Evolutionary conservation across 1,140 invertebrate species (phyloP), one percentile per base, ranked within the genome.

Genomic region (Drosophila littoralis): DNA sequence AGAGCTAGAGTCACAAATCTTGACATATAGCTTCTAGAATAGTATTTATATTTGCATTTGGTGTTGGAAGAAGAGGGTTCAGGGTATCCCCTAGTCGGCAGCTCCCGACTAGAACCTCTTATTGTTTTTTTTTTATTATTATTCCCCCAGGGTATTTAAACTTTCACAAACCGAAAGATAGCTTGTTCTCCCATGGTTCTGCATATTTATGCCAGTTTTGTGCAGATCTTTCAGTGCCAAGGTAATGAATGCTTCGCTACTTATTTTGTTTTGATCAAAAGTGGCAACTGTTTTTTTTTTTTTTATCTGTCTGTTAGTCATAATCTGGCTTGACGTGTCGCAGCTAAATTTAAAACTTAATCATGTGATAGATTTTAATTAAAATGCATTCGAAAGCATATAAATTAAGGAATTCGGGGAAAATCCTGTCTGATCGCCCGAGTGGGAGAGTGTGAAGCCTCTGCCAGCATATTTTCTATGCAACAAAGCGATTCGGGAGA

Each of bases 361-460:
- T 73, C 79, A 80, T 88, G 66, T 82, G 79, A 86, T 79, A 86
- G 40, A 55, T 70, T 77, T 68, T 65, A 80, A 79, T 88, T 88
- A 79, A 79, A 82, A 65, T 88, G 83, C 79, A 88, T 71, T 54
- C 46, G 48, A 48, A 52, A 28, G 15, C 28, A 64, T 13, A 76
- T 74, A 77, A 58, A 64, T 74, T 38, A 88, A 73, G 68, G 54
- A 65, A 66, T 66, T 68, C 7, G 36, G 13, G 22, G 64, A 54
- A 73, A 68, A 35, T 61, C 79, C 75, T 78, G 55, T 7, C 22
- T 12, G 75, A 32, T 6, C 9, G 9, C 10, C 2, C 43, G n/a
- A 17, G 13, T 36, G 6, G 1, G 15, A 43, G 60, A 28, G 63
- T 46, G 33, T 9, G 7, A 40, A 40, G 17, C 1, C 4, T 28